Base-by-base conservation (phyloP, 2,113 vertebrate species). In the Coryphaenoides rupestris region DNA sequence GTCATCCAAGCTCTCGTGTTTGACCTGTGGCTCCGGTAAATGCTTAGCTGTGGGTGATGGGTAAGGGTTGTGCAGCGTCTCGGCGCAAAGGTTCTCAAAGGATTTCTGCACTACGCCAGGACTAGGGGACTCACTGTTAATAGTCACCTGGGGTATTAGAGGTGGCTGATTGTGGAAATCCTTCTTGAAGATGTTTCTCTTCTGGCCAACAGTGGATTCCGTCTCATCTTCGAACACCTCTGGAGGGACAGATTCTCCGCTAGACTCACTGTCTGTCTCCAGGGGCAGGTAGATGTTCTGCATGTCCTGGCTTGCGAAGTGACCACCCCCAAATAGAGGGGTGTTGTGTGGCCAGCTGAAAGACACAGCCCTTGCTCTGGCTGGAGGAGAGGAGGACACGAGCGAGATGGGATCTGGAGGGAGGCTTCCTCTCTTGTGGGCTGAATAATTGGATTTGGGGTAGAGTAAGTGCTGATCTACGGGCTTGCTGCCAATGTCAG, bases 1-100 rank as follows among this genome's bases (percentile, higher is more conserved):
- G 78, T 98, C 95, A 16, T 98, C 94, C 21, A 96, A 79, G 80
- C 94, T 98, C 71, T 98, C 95, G 0, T 97, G 95, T 65, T 97
- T 98, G 0, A 55, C 86, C n/a, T 90, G 82, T 47, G 90, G 88
- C 70, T 95, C 92, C 0, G 92, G 89, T 0, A 88, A 78, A 0
- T 92, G 73, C 26, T 82, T 71, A 19, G 58, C 19, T 49, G 77
- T 62, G 0, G 94, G 90, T 9, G 94, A 93, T 59, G 94, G 77
- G 82, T 98, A 98, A 23, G 93, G 96, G 73, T 93, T 95, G 62
- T 83, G 90, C 60, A 95, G 93, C 72, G 90, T 84, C 63, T 95
- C 92, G 64, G 95, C 96, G 75, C 91, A 94, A 62, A 89, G 92
- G 62, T 95, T 95, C 65, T 86, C 74, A 3, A 85, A 75, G 65